Percentiles rank a stretch among this genome's conserved stretches.
Evolutionary conservation across 2,113 vertebrate species (phyloP).

Genomic region (Chionodraco myersi): DNA sequence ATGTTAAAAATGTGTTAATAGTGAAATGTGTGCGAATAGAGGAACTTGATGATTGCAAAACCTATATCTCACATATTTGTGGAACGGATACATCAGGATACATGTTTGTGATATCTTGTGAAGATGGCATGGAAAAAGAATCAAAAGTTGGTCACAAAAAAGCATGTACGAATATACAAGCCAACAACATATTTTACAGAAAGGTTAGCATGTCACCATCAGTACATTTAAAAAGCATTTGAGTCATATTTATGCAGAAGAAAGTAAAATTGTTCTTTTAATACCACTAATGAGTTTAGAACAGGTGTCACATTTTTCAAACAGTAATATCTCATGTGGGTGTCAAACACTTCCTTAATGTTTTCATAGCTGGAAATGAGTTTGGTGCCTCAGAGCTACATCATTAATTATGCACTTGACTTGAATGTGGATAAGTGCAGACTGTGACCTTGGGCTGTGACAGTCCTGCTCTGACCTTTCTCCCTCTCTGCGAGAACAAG

Average conservation of each 20-base stretch:
- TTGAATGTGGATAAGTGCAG: slow-evolving; percentile 57
- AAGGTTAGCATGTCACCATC: neutral
- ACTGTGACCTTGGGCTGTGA: slow-evolving; percentile 63
- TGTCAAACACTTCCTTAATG: slow-evolving; percentile 53
- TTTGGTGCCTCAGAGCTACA: slow-evolving; percentile 60
- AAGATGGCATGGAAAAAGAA: too few species aligned
- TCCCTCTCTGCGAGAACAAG: slow-evolving; percentile 65
- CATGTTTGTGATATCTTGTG: too few species aligned
- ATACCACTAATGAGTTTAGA: slow-evolving; percentile 21
- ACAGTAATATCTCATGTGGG: slow-evolving; percentile 43
- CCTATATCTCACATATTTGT: too few species aligned
- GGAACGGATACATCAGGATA: too few species aligned
- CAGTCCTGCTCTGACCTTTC: slow-evolving; percentile 66
- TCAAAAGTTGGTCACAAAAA: too few species aligned
- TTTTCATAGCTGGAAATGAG: slow-evolving; percentile 58
- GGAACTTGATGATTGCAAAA: too few species aligned
- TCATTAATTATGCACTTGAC: slow-evolving; percentile 70
- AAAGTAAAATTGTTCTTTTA: neutral
- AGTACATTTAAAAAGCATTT: neutral
- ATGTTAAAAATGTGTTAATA: too few species aligned
- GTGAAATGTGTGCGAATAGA: too few species aligned
- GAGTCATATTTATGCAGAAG: neutral
- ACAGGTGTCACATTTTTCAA: slow-evolving; percentile 53
- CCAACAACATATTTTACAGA: neutral
- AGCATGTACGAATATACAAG: too few species aligned